Evolutionary conservation across 2,888 invertebrate species (phyloP).

Genomic region (Gastracanthus pulcherrimus): DNA sequence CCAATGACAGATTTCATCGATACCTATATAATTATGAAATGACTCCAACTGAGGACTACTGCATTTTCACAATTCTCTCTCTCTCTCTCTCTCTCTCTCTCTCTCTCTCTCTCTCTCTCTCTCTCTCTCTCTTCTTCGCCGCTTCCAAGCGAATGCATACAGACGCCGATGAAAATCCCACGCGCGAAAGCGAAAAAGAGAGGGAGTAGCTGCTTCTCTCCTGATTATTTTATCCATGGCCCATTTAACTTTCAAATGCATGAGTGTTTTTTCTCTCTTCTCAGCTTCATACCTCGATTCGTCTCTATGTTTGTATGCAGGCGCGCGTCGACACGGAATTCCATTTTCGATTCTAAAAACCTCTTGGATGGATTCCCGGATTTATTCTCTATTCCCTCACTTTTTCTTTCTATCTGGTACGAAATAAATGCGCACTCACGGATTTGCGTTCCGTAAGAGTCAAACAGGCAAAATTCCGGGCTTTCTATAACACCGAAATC

Average conservation of each 20-base stretch:
- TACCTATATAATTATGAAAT: too few species aligned
- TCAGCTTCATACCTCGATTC: slow-evolving; percentile 21
- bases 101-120: too few species aligned
- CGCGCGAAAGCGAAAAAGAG: background rate
- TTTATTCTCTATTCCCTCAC: slow-evolving; percentile 33
- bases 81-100: too few species aligned
- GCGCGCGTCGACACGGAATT: slow-evolving; percentile 47
- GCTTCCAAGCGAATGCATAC: slow-evolving; percentile 28
- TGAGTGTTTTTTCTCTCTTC: slow-evolving; percentile 58
- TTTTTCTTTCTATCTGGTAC: background rate
- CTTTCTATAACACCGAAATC: too few species aligned
- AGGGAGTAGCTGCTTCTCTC: slow-evolving; percentile 53
- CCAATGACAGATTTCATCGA: too few species aligned
- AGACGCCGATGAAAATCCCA: background rate
- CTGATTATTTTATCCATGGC: slow-evolving; percentile 70
- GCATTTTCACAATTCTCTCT: too few species aligned
- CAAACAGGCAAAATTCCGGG: slow-evolving; percentile 41
- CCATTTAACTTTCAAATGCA: slow-evolving; percentile 71
- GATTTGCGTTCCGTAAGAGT: slow-evolving; percentile 54
- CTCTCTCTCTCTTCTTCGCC: too few species aligned
- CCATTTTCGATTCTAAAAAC: slow-evolving; percentile 55
- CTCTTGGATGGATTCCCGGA: slow-evolving; percentile 55
- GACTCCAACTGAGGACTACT: too few species aligned
- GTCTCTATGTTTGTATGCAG: slow-evolving; percentile 13
- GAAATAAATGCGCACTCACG: slow-evolving; percentile 58